Evolutionary conservation across 2,888 invertebrate species (phyloP).

Genomic region (Nephrotoma guestfalica): DNA sequence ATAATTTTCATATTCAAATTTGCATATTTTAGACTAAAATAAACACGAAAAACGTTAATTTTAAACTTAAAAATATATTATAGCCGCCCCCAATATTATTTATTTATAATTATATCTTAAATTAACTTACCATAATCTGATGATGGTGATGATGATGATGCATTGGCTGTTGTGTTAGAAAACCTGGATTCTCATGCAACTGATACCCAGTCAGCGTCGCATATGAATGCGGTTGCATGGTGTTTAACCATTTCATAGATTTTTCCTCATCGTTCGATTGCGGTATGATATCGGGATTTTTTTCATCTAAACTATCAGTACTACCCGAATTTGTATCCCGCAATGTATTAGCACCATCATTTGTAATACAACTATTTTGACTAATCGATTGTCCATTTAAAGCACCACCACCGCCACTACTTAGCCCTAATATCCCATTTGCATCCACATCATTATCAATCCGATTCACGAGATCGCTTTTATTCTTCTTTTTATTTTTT

Average conservation of each 20-base stretch:
- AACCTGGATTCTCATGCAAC: neutral
- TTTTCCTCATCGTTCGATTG: neutral
- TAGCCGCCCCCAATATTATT: no score
- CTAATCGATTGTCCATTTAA: neutral
- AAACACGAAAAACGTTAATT: no score
- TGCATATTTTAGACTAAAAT: no score
- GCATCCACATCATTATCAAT: neutral
- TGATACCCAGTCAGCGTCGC: neutral
- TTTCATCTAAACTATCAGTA: constrained; percentile 30
- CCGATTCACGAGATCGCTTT: neutral
- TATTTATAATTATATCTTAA: neutral
- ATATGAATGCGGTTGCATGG: neutral
- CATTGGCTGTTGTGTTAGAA: neutral
- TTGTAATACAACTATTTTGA: neutral
- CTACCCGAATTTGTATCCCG: constrained; percentile 16
- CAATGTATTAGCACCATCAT: neutral
- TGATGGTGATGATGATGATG: neutral
- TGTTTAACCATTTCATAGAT: neutral
- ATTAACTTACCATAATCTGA: neutral
- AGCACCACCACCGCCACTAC: neutral
- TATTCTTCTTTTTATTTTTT: neutral
- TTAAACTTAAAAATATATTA: no score
- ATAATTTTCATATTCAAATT: no score
- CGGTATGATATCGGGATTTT: constrained; percentile 22
- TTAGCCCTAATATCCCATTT: neutral